Evolutionary conservation across 2,113 vertebrate species (phyloP), one percentile per base, ranked within the genome.

Genomic region (Trichomycterus rosablanca): DNA sequence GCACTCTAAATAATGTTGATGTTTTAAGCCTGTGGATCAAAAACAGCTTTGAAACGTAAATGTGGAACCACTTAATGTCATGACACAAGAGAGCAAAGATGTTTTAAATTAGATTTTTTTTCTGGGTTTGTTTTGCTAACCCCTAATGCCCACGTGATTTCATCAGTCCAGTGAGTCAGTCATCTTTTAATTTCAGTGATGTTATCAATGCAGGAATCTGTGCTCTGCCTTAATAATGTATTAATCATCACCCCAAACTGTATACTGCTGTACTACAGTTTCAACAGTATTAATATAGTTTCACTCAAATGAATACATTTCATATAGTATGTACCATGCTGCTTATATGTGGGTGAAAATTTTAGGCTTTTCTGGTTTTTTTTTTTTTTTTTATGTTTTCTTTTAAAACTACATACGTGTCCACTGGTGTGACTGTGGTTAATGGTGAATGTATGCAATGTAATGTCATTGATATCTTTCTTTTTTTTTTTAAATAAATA

Each of bases 171-270:
- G 48, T 58, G 71, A 72, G 49, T 64, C 61, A 40, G 52, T 24
- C 60, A 56, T 65, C 49, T 63, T 74, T 59, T 69, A 76, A 76
- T 64, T 66, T 49, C 59, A n/a, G 63, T 43, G 73, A 78, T 77
- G 75, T 86, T 87, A 86, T 88, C 86, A 63, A 58, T 35, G 70
- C 48, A 56, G 79, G 76, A 76, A 81, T 86, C 81, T 75, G 63
- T 80, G 80, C 81, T 76, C 76, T 66, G 69, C 75, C 78, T 80
- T 75, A 73, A n/a, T n/a, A n/a, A n/a, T n/a, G n/a, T n/a, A n/a
- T n/a, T n/a, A n/a, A n/a, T n/a, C n/a, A n/a, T n/a, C n/a, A n/a
- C n/a, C n/a, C n/a, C n/a, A n/a, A n/a, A n/a, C n/a, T n/a, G n/a
- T n/a, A n/a, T n/a, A n/a, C n/a, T n/a, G n/a, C n/a, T n/a, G n/a